These are phyloP conservation scores for Taphrorychus bicolor DNA, from an alignment of 2,888 invertebrate species.

Conservation along the genomic window DNA sequence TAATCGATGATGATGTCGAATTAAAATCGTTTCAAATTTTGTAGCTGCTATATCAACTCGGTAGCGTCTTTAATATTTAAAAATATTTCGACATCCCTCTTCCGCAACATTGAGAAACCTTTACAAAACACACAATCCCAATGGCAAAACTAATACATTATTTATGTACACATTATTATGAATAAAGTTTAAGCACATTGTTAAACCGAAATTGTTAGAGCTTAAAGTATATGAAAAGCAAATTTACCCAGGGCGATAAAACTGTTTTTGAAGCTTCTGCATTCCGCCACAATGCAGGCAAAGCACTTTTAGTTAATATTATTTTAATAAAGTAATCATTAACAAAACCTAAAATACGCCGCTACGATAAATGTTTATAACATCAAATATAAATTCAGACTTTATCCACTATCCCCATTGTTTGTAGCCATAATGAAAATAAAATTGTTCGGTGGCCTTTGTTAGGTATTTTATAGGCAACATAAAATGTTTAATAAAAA, in stretches of 20 bases:
- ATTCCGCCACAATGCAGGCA: constrained; percentile 17
- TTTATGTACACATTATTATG: constrained; percentile 18
- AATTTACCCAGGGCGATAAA: constrained; percentile 34
- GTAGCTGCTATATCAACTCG: constrained; percentile 26
- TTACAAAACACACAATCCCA: constrained; percentile 2
- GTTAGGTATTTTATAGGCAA: constrained; percentile 25
- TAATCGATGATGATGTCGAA: constrained; percentile 41
- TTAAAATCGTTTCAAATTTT: constrained; percentile 40
- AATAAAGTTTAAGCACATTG: constrained; percentile 28
- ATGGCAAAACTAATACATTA: constrained; percentile 11
- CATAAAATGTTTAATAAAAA: constrained; percentile 28
- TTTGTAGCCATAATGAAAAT: constrained; percentile 24
- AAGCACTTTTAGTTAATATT: constrained; percentile 35
- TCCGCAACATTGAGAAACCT: background rate
- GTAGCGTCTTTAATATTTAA: too few species aligned
- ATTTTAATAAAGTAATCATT: constrained; percentile 36
- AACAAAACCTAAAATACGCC: constrained; percentile 31
- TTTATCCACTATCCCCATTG: constrained; percentile 18
- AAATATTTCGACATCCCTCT: background rate
- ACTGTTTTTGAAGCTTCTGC: constrained; percentile 27
- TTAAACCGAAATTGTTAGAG: constrained; percentile 23
- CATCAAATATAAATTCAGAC: constrained; percentile 31
- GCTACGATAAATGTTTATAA: constrained; percentile 33
- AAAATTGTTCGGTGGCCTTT: constrained; percentile 21
- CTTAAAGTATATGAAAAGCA: constrained; percentile 34